Percentiles rank a stretch among this genome's conserved stretches.
phyloP scores from a whole-genome alignment of 2,888 invertebrate species.

The Venusia cambrica region DNA sequence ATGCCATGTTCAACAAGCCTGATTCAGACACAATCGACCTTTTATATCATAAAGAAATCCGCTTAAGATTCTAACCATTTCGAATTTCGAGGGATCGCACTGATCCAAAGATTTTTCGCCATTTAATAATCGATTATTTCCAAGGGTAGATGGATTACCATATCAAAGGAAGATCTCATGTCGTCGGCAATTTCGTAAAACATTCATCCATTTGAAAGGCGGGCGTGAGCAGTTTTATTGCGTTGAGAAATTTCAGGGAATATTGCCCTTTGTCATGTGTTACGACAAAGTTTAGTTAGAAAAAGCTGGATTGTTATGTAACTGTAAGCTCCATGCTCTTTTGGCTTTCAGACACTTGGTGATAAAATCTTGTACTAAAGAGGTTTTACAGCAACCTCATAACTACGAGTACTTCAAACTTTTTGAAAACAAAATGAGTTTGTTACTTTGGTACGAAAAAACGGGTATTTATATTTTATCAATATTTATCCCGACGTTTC shows the following conservation, averaged over 20 bases:
- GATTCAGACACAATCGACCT: constrained; percentile 46
- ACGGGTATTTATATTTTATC: too few relatives aligned
- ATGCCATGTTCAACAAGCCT: constrained; percentile 34
- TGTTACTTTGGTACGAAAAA: constrained; percentile 7
- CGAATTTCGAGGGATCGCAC: constrained; percentile 47
- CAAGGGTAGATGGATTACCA: constrained; percentile 67
- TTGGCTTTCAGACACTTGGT: constrained; percentile 9
- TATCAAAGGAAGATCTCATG: constrained; percentile 74
- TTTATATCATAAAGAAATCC: constrained; percentile 56
- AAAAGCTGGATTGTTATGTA: constrained; percentile 18
- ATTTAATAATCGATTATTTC: constrained; percentile 76
- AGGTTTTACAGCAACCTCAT: too few relatives aligned
- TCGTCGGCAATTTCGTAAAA: constrained; percentile 67
- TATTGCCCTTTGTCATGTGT: constrained; percentile 38
- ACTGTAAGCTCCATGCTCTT: constrained; percentile 11
- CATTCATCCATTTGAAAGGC: constrained; percentile 52
- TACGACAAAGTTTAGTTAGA: constrained; percentile 32
- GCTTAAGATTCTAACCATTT: constrained; percentile 54
- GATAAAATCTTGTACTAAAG: too few relatives aligned
- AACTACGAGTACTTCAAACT: too few relatives aligned
- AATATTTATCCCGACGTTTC: too few relatives aligned
- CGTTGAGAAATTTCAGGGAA: constrained; percentile 42
- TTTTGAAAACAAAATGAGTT: too few relatives aligned
- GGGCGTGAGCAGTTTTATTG: constrained; percentile 48
- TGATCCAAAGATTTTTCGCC: constrained; percentile 64